phyloP scores from a whole-genome alignment of 2,797 vertebrate genomes.

The Microchirus variegatus region DNA sequence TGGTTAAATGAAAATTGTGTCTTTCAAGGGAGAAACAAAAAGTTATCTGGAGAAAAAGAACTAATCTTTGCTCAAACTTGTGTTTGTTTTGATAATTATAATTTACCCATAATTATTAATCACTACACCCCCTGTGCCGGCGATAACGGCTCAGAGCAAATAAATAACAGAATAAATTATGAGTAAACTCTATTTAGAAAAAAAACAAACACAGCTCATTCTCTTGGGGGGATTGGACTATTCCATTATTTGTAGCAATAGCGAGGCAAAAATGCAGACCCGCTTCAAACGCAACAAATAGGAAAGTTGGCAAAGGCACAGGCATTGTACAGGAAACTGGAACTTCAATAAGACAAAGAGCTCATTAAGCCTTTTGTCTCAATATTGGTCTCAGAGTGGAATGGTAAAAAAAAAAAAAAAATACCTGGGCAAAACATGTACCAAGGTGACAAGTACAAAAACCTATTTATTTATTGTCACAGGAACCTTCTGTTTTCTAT shows the following conservation, averaged over 20 bases:
- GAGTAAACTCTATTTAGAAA: conserved; percentile 52
- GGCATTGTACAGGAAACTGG: conserved; percentile 27
- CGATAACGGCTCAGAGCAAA: conserved; percentile 26
- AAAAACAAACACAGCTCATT: conserved; percentile 59
- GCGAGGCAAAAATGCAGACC: conserved; percentile 29
- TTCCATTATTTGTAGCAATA: conserved; percentile 45
- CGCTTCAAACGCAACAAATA: conserved; percentile 40
- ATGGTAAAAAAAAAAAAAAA: conserved; percentile 35
- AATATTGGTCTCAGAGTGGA: conserved; percentile 23
- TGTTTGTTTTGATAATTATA: conserved; percentile 28
- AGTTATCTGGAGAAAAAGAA: not conserved
- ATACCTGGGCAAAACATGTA: conserved; percentile 37
- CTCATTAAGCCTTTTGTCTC: conserved; percentile 46
- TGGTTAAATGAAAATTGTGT: not conserved
- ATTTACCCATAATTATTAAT: conserved; percentile 35
- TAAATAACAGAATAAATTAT: conserved; percentile 57
- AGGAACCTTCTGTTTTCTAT: conserved; percentile 16
- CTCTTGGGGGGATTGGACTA: conserved; percentile 42
- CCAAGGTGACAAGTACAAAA: conserved; percentile 54
- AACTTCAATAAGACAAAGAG: conserved; percentile 53
- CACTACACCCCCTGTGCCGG: conserved; percentile 19
- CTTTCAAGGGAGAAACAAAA: not conserved
- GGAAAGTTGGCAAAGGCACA: conserved; percentile 28
- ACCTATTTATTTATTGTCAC: conserved; percentile 68
- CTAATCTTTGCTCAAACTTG: conserved; percentile 13